These are phyloP conservation scores for Ecliptopera silaceata DNA, from an alignment of 2,888 invertebrate genomes.

Conservation along the genomic window DNA sequence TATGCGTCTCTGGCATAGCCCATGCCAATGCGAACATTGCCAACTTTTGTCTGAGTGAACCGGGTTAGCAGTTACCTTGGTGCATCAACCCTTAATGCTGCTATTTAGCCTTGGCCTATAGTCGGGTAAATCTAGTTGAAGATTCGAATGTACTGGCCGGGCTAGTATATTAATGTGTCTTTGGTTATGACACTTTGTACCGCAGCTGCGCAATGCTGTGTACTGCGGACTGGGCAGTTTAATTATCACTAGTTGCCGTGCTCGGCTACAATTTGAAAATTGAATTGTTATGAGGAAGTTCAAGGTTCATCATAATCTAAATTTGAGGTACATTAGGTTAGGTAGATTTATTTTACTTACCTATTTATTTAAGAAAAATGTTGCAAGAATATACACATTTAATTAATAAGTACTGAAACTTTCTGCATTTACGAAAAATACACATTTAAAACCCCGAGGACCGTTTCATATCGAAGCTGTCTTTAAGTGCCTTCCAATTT, in stretches of 20 bases:
- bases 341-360: no score
- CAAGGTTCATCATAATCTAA: conserved; percentile 5
- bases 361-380: no score
- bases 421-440: no score
- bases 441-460: no score
- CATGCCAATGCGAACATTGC: background rate
- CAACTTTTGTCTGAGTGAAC: background rate
- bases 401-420: no score
- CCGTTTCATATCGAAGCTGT: no score
- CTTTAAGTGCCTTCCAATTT: no score
- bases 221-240: conserved; percentile 25
- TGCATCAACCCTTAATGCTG: conserved; percentile 1
- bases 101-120: conserved; percentile 2
- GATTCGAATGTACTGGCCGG: no score
- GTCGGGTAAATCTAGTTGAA: no score
- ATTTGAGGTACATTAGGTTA: background rate
- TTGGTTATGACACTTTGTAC: conserved; percentile 45
- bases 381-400: no score
- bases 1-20: background rate
- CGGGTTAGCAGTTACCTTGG: background rate
- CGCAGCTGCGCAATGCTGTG: conserved; percentile 42
- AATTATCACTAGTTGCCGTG: conserved; percentile 37
- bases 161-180: conserved; percentile 12
- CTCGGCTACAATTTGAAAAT: conserved; percentile 12
- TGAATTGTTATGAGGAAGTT: conserved; percentile 21